phyloP scores from a whole-genome alignment of 2,113 vertebrate genomes.

The Scatophagus argus region DNA sequence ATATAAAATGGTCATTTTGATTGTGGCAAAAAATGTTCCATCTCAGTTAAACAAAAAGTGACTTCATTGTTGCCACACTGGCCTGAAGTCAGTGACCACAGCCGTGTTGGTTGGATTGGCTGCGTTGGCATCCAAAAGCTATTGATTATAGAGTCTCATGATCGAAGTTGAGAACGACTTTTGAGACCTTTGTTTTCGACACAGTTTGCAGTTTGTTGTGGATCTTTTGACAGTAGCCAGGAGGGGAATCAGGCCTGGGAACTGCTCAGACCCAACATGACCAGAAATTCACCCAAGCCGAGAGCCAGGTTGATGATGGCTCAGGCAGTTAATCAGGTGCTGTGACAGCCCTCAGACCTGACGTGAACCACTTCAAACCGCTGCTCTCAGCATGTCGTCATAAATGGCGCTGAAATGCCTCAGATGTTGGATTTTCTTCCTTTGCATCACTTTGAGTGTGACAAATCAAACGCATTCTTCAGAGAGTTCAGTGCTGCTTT shows the following conservation, averaged over 20 bases:
- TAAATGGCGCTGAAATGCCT: background rate
- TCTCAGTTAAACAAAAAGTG: background rate
- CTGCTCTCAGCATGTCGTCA: background rate
- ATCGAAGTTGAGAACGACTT: too few relatives aligned
- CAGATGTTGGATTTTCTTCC: background rate
- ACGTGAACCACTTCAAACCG: background rate
- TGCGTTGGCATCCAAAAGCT: too few relatives aligned
- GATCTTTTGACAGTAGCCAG: background rate
- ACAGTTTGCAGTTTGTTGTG: background rate
- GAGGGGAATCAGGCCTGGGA: background rate
- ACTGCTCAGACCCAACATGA: background rate
- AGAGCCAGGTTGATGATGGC: background rate
- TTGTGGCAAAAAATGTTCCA: background rate
- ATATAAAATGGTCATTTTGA: background rate
- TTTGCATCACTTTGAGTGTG: slow-evolving; percentile 3
- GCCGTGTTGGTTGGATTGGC: too few relatives aligned
- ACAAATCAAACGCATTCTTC: slow-evolving; percentile 32
- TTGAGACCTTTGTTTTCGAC: too few relatives aligned
- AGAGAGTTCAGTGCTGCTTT: background rate
- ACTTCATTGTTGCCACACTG: background rate
- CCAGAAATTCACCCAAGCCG: background rate
- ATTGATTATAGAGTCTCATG: too few relatives aligned
- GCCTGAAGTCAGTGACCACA: too few relatives aligned
- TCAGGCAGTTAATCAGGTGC: background rate
- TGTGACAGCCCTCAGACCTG: too few relatives aligned